Evolutionary conservation across 2,113 vertebrate species (phyloP), one percentile per base, ranked within the genome.

Genomic region (Chaetodon trifascialis): DNA sequence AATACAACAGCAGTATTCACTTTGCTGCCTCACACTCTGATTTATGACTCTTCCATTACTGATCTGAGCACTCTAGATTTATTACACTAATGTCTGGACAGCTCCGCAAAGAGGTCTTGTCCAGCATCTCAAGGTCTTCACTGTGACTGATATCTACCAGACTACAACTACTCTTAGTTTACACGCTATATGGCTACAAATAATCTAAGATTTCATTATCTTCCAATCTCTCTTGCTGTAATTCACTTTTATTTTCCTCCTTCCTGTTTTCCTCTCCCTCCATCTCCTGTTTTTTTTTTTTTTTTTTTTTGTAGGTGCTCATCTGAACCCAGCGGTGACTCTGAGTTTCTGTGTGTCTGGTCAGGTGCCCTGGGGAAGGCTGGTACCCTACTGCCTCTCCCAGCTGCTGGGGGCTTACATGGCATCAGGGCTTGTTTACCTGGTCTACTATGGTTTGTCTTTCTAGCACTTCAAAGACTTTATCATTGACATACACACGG

Each of bases 271-370:
- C n/a, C 0, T 62, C 3, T 44, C 44, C 15, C n/a, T 46, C 7
- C 49, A 19, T 64, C 12, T 69, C 8, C 38, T 79, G 2, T 44
- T 30, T 73, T 17, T 62, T n/a, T 76, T 30, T 30, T 30, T 79
- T 1, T 44, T 30, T 73, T 17, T 62, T n/a, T 76, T 30, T 30
- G 5, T 12, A 98, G 97, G 97, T 0, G 97, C 96, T 40, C 97
- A 98, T 76, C 89, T 99, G 86, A 99, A 99, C 80, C 98, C 97
- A 0, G 96, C 97, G 0, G 96, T 97, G 72, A 95, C 96, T 46
- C 65, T 99, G 9, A 85, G 95, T 85, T 92, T 97, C 92, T 97
- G 96, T 82, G 83, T 96, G 58, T 3, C 96, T 55, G 94, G 88
- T 2, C 89, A 86, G 52, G 71, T 95, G 3, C 92, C 94, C 1